These are phyloP conservation scores for Diabrotica virgifera DNA, from an alignment of 1,140 invertebrate species.

Conservation along the genomic window DNA sequence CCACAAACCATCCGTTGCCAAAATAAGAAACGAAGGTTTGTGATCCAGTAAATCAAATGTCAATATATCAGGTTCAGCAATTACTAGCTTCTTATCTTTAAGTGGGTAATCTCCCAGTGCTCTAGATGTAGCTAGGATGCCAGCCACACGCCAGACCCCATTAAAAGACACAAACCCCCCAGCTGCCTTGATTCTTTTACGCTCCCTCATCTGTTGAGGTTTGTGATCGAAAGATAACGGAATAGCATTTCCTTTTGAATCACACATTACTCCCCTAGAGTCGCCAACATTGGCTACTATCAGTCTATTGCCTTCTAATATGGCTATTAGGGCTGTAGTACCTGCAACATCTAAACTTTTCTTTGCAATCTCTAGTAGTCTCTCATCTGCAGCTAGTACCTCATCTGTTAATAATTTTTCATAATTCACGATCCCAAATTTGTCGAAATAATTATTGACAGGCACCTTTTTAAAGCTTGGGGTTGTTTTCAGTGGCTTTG, in stretches of 20 bases:
- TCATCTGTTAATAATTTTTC: constrained; percentile 80
- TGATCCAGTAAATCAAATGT: constrained; percentile 87
- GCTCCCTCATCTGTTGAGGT: constrained; percentile 85
- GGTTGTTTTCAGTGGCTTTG: constrained; percentile 30
- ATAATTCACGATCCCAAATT: constrained; percentile 73
- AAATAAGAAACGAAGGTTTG: constrained; percentile 83
- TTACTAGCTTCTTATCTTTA: constrained; percentile 90
- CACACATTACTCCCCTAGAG: constrained; percentile 92
- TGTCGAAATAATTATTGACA: constrained; percentile 51
- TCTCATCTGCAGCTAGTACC: constrained; percentile 75
- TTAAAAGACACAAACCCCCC: constrained; percentile 93
- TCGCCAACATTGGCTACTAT: constrained; percentile 96
- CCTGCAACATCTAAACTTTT: constrained; percentile 83
- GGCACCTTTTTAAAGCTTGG: constrained; percentile 40
- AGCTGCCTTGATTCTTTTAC: constrained; percentile 84
- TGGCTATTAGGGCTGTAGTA: constrained; percentile 88
- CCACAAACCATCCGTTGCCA: constrained; percentile 95
- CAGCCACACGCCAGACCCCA: constrained; percentile 94
- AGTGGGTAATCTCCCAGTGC: constrained; percentile 93
- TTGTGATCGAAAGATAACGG: constrained; percentile 96
- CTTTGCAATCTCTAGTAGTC: constrained; percentile 76
- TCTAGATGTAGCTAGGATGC: constrained; percentile 91
- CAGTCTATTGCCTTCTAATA: constrained; percentile 76
- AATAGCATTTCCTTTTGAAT: constrained; percentile 82
- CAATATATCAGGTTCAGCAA: constrained; percentile 91